Evolutionary conservation across 37 sponge, comb jelly and placozoan genomes (phyloP), one percentile per base, ranked within the genome.

Genomic region (Petrosia ficiformis): DNA sequence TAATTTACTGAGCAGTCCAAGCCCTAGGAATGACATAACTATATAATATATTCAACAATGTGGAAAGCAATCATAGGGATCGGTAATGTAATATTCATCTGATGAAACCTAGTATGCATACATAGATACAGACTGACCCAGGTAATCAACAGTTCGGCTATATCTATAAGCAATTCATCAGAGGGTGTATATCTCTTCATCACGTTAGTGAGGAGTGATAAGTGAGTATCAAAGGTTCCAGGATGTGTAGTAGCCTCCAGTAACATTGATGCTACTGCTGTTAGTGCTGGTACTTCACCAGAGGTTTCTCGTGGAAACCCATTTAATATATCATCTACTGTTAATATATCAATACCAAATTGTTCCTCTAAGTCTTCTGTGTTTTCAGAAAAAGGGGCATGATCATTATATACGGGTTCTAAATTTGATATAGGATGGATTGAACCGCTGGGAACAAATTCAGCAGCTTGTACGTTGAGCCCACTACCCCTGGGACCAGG

Each of bases 381-480:
- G 14, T 16, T 19, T 48, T 19, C 14, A 48, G 54, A 48, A 19
- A 48, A 19, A 48, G 54, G 16, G 54, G 10, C 10, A 16, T 16
- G 16, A 48, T 19, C 54, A 48, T 10, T 19, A 10, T 19, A 48
- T 48, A n/a, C n/a, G n/a, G n/a, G n/a, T n/a, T n/a, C n/a, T n/a
- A n/a, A n/a, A n/a, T n/a, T n/a, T n/a, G n/a, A n/a, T n/a, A n/a
- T n/a, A n/a, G n/a, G n/a, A n/a, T n/a, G n/a, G n/a, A n/a, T n/a
- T n/a, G n/a, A n/a, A n/a, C n/a, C n/a, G n/a, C n/a, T n/a, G n/a
- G n/a, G n/a, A 0, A 75, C 31, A 40, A 78, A 78, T 5, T 31
- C 70, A 2, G 58, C n/a, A 30, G 79, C 79, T 0, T 52, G 4
- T 26, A 36, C 60, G 34, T 78, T 78, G 14, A 77, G 67, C 11